These are phyloP conservation scores for Irena cyanogastra DNA, from an alignment of 2,113 vertebrate species.

Conservation along the genomic window DNA sequence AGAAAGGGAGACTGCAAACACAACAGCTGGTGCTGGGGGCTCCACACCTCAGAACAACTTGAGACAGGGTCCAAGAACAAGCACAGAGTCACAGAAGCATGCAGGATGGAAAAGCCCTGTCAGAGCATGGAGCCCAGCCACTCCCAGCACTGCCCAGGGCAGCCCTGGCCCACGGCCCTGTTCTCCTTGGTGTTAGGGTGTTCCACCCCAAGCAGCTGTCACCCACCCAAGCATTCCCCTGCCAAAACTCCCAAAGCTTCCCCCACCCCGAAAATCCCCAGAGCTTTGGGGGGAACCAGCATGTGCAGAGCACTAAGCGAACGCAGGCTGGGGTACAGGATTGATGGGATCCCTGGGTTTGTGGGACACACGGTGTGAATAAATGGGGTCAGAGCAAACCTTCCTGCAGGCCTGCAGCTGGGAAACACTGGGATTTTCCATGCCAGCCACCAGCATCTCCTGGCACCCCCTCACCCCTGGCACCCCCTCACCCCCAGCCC, in stretches of 20 bases:
- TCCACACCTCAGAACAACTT: too few species aligned
- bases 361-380: accelerated
- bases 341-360: neutral
- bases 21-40: neutral
- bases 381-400: neutral
- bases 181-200: accelerated
- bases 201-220: neutral
- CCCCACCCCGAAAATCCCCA: accelerated
- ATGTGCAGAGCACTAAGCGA: accelerated
- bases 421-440: neutral
- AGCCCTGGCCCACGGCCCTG: neutral
- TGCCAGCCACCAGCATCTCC: neutral
- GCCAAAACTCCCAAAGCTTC: neutral
- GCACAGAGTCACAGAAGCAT: accelerated
- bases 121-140: accelerated
- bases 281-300: accelerated
- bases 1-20: neutral
- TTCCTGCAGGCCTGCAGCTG: neutral
- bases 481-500: neutral
- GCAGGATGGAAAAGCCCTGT: neutral
- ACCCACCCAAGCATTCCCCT: neutral
- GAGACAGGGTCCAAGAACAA: neutral
- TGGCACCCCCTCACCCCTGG: neutral
- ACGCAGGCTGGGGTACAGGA: accelerated
- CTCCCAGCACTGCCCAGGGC: neutral